These are phyloP conservation scores for Clunio marinus DNA, from an alignment of 2,888 invertebrate species.

Conservation along the genomic window DNA sequence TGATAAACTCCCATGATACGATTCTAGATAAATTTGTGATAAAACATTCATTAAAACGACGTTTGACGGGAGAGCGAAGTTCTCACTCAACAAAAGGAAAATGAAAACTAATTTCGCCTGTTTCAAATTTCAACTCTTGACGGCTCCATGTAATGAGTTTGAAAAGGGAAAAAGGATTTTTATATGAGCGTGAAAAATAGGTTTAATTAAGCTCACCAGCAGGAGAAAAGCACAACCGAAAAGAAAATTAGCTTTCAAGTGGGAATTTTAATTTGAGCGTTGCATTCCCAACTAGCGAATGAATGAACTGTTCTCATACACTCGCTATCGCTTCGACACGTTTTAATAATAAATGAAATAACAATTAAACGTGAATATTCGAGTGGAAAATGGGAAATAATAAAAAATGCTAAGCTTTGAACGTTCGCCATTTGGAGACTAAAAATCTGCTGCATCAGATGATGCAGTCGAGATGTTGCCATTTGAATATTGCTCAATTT, in stretches of 20 bases:
- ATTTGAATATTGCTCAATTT: background rate
- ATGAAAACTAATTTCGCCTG: constrained; percentile 9
- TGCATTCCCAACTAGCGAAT: no score
- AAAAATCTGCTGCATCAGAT: background rate
- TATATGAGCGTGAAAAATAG: constrained; percentile 7
- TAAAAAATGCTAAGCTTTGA: background rate
- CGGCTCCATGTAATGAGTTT: constrained; percentile 4
- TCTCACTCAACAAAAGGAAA: background rate
- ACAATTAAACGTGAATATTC: background rate
- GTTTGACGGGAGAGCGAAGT: background rate
- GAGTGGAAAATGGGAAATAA: no score
- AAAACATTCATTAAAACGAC: constrained; percentile 10
- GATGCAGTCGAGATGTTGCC: background rate
- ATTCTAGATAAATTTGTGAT: constrained; percentile 3
- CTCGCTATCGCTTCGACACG: background rate
- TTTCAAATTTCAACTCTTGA: constrained; percentile 13
- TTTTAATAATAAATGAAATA: background rate
- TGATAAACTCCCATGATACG: constrained; percentile 6
- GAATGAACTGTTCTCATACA: no score
- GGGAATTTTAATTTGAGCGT: constrained; percentile 4
- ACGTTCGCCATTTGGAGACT: background rate
- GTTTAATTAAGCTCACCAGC: constrained; percentile 18
- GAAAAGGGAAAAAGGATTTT: background rate
- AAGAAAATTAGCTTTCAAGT: no score
- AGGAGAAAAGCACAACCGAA: background rate